phyloP scores from a whole-genome alignment of 2,888 invertebrate species.

The Deroplatys truncata region DNA sequence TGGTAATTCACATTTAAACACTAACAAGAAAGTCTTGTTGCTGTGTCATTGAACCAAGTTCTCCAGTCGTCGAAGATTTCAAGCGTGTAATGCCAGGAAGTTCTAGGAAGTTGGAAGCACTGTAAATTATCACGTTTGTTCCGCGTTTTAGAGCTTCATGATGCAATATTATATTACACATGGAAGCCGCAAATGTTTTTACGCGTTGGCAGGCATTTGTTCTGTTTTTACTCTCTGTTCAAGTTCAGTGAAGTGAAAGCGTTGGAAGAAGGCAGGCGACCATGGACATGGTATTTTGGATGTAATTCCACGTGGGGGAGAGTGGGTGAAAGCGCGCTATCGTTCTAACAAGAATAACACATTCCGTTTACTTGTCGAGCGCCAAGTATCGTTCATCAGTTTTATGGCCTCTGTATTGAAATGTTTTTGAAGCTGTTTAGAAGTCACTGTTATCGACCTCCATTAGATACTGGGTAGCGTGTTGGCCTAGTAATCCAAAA shows the following conservation, averaged over 20 bases:
- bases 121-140: background rate
- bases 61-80: background rate
- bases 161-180: background rate
- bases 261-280: background rate
- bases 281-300: background rate
- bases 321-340: background rate
- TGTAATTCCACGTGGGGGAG: background rate
- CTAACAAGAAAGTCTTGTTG: background rate
- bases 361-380: background rate
- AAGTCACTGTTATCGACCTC: no score
- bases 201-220: background rate
- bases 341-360: background rate
- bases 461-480: no score
- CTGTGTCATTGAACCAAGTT: background rate
- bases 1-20: no score
- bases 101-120: background rate
- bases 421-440: background rate
- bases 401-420: background rate
- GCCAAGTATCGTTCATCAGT: background rate
- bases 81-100: background rate
- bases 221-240: background rate
- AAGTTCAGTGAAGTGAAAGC: background rate
- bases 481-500: no score
- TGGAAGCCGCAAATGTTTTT: background rate
- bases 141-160: background rate